Percentiles rank a stretch among this genome's conserved stretches.
Conservation (phyloP, 2,888 invertebrate species). For the Bugula neritina region DNA sequence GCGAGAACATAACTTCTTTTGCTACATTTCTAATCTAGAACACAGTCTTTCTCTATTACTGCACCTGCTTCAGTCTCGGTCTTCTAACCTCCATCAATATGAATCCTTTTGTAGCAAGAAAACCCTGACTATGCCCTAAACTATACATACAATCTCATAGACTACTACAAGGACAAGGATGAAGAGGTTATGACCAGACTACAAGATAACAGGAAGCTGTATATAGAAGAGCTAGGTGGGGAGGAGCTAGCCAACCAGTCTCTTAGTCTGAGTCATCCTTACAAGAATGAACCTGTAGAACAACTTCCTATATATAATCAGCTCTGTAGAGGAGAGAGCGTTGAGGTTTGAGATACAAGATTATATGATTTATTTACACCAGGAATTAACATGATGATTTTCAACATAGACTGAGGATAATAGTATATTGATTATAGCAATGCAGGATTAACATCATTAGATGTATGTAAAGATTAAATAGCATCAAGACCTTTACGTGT, state of each 20-base stretch:
- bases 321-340: conserved; percentile 18
- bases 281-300: background rate
- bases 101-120: conserved; percentile 5
- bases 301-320: background rate
- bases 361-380: no score
- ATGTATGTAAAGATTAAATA: no score
- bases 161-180: conserved; percentile 21
- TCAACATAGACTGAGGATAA: no score
- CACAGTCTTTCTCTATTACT: no score
- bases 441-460: no score
- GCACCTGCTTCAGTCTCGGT: no score
- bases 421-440: no score
- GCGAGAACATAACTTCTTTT: no score
- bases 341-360: background rate
- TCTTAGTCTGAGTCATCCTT: background rate
- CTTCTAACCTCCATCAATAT: no score
- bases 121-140: conserved; percentile 20
- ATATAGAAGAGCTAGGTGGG: conserved; percentile 7
- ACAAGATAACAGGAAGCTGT: background rate
- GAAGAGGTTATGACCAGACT: background rate
- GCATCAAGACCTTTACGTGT: no score
- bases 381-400: no score
- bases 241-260: background rate
- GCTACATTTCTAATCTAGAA: no score
- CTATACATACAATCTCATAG: conserved; percentile 10